Evolutionary conservation across 2,113 vertebrate genomes (phyloP), one percentile per base, ranked within the genome.

Genomic region (Pseudonaja textilis): DNA sequence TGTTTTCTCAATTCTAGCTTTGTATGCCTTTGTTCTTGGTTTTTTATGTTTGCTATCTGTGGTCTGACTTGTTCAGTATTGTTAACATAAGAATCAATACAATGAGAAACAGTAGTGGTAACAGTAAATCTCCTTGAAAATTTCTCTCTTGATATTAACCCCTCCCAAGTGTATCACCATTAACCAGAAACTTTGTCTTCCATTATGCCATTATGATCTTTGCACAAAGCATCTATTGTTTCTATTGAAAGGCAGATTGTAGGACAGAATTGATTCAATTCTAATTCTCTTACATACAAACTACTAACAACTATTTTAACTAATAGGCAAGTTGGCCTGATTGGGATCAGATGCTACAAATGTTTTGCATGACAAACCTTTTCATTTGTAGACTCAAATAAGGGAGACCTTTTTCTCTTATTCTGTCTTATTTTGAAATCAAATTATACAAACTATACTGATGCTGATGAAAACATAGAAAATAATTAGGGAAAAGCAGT

Each of bases 401-500:
- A 22, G 22, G 25, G 4, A 20, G 90, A 47, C 93, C 39, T 91
- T 92, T 93, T 87, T 3, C 20, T 90, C 57, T 89, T 56, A 56
- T 91, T 89, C 57, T 87, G 1, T 87, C 50, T 87, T 42, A 93
- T 50, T 18, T 88, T 94, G 3, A 20, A 87, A 45, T 85, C 42
- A 52, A 57, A 57, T 81, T 50, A 34, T 3, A 55, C 14, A 74
- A 87, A 90, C 42, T n/a, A 11, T 42, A n/a, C 42, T 9, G 88
- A 2, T 61, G 57, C 29, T 94, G 93, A 8, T 81, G 42, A 93
- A 26, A 92, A 18, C 90, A 54, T 1, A 85, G 91, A 94, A 91
- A 29, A 85, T 45, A 94, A 93, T 89, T 1, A 5, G 91, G 14
- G 5, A 90, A 89, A 45, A 0, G 45, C 29, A 5, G 22, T 12